Percentiles rank a stretch among this genome's conserved stretches.
These are phyloP conservation scores for Phrynocephalus guinanensis DNA, from an alignment of 2,797 vertebrate genomes.

Conservation along the genomic window DNA sequence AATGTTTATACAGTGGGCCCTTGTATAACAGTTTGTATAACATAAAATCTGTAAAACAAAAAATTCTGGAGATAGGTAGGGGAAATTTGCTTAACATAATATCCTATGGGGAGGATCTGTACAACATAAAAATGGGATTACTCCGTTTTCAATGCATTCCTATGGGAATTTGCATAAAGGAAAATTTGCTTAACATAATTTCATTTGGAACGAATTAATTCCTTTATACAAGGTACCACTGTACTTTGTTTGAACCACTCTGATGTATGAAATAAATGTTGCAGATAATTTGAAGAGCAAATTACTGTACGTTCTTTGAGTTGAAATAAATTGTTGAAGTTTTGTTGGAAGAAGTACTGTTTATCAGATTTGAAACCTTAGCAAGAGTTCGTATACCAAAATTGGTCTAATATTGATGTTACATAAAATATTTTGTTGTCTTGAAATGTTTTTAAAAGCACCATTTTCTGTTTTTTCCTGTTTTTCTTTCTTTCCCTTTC, in stretches of 20 bases:
- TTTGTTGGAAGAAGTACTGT: background rate
- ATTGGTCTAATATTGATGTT: background rate
- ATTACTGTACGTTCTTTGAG: background rate
- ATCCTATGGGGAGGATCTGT: too few species aligned
- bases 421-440: background rate
- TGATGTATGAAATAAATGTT: background rate
- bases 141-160: too few species aligned
- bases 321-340: background rate
- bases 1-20: background rate
- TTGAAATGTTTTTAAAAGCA: slow-evolving; percentile 18
- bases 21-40: too few species aligned
- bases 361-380: background rate
- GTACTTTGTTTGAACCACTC: background rate
- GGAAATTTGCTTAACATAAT: too few species aligned
- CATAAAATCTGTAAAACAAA: too few species aligned
- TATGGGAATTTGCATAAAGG: too few species aligned
- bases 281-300: background rate
- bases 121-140: too few species aligned
- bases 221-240: too few species aligned
- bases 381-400: background rate
- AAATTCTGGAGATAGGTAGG: too few species aligned
- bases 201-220: too few species aligned
- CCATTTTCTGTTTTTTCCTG: slow-evolving; percentile 55
- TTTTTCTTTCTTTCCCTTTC: slow-evolving; percentile 69
- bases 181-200: too few species aligned